Base-by-base conservation (phyloP, 2,888 invertebrate genomes). In the Tortrix viridana region DNA sequence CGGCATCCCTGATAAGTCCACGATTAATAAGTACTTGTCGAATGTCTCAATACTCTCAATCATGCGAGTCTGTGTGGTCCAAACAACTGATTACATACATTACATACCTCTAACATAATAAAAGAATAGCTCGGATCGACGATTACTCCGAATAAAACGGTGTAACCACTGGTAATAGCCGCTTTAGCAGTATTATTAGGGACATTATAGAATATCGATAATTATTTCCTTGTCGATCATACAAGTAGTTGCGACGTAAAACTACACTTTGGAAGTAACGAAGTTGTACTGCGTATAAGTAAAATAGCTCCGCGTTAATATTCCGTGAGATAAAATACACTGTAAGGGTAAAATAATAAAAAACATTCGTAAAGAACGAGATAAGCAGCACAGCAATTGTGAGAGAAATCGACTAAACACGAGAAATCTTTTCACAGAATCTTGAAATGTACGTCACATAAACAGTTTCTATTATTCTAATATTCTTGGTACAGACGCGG, bases 21-120 rank as follows among this genome's bases (percentile, higher is more conserved):
- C 65, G 74, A 84, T 84, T 84, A 80, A 83, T 82, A 81, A 77
- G 72, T 78, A 85, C 80, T 78, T 80, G 73, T 78, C 71, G 75
- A 80, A 86, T 88, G 86, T 88, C 88, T 57, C 62, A 63, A 63
- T 58, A 58, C 58, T 52, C 58, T 91, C 90, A 88, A 92, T 90
- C 88, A 88, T 75, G 71, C 74, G 72, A 71, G 70, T 73, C 78
- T 85, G 91, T 90, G 91, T 89, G 91, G 91, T 89, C 91, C 74
- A 69, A 59, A 74, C 74, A 77, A 76, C 75, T 82, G 76, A 88
- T 89, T 88, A 89, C 81, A 82, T 76, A 76, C 74, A 63, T 63
- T 63, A 63, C 52, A 58, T 58, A 58, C 63, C 58, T 58, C 57
- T 58, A 58, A 63, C 58, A 63, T 58, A 63, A 63, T 63, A 63